phyloP scores from a whole-genome alignment of 2,113 vertebrate species.

The Capreolus pygargus region DNA sequence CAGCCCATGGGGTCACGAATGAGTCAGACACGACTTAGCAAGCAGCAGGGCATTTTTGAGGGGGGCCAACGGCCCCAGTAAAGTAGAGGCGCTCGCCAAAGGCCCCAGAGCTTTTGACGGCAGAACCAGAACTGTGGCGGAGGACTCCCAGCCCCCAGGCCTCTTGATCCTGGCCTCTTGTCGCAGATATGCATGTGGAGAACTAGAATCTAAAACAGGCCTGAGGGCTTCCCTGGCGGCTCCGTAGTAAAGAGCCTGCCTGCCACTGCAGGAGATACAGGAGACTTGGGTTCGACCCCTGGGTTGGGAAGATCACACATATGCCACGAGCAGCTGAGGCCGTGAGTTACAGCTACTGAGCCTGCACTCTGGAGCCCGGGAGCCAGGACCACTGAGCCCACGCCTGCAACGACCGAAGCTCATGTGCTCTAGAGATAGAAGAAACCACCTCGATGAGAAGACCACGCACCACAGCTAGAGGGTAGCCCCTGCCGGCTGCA shows the following conservation, averaged over 20 bases:
- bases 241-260: neutral
- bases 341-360: neutral
- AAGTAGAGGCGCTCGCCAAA: neutral
- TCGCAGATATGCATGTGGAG: neutral
- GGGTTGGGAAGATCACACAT: neutral
- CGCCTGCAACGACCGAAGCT: rapidly evolving
- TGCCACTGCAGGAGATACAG: neutral
- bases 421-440: neutral
- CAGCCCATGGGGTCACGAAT: neutral
- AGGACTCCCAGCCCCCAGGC: neutral
- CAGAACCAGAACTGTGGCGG: neutral
- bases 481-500: neutral
- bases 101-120: neutral
- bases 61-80: neutral
- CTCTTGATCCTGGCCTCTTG: neutral
- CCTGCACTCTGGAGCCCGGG: neutral
- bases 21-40: neutral
- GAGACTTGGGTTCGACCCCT: neutral
- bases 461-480: rapidly evolving
- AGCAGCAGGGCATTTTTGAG: neutral
- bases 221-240: neutral
- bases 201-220: neutral
- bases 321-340: rapidly evolving
- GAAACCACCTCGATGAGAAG: rapidly evolving
- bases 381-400: neutral